Percentiles rank a stretch among this genome's conserved stretches.
phyloP scores from a whole-genome alignment of 1,140 invertebrate genomes.

The Penaeus vannamei region DNA sequence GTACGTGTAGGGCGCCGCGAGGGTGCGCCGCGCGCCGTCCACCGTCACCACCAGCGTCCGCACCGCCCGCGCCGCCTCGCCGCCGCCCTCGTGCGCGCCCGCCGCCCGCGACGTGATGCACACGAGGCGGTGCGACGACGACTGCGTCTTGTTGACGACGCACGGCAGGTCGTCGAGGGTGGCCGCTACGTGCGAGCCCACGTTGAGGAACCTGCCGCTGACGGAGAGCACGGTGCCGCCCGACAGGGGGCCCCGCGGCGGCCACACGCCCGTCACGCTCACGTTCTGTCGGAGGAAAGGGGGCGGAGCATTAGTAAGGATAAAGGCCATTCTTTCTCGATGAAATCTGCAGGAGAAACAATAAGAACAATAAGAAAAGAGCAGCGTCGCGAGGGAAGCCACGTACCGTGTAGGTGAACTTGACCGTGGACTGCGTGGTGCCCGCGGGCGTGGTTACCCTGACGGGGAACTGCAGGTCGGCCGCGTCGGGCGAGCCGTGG shows the following conservation, averaged over 20 bases:
- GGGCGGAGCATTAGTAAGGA: constrained; percentile 19
- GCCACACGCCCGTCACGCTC: constrained; percentile 84
- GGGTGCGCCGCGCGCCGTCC: constrained; percentile 85
- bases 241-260: constrained; percentile 89
- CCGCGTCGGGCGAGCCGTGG: constrained; percentile 78
- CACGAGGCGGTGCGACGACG: constrained; percentile 88
- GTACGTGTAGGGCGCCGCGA: constrained; percentile 86
- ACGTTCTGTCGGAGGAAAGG: constrained; percentile 76
- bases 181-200: constrained; percentile 90
- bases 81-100: constrained; percentile 68
- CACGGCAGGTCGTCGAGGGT: constrained; percentile 92
- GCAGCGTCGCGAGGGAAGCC: too few species aligned
- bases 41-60: constrained; percentile 82
- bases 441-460: constrained; percentile 92
- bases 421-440: constrained; percentile 88
- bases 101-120: constrained; percentile 86
- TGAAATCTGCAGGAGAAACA: neutral
- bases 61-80: constrained; percentile 71
- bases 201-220: constrained; percentile 91
- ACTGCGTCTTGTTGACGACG: constrained; percentile 87
- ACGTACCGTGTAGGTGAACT: constrained; percentile 87
- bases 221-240: constrained; percentile 95
- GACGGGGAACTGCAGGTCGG: constrained; percentile 75
- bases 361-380: neutral
- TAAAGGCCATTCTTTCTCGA: neutral